Evolutionary conservation across 1,140 invertebrate species (phyloP).

Genomic region (Rhyacophila brunnea): DNA sequence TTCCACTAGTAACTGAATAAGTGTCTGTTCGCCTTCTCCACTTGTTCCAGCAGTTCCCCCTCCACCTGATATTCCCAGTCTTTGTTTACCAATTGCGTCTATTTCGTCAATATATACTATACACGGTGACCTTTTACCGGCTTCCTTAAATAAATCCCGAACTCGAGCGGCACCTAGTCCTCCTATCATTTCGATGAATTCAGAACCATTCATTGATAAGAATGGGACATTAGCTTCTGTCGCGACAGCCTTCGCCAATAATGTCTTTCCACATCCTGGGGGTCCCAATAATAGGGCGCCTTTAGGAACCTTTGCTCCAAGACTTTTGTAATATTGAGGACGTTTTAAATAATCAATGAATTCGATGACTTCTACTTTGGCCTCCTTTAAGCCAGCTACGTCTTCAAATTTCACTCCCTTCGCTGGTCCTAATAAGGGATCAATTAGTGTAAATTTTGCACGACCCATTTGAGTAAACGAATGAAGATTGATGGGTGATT

Average conservation of each 20-base stretch:
- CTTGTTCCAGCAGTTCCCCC: slow-evolving; percentile 52
- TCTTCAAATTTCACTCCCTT: slow-evolving; percentile 91
- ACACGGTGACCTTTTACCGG: slow-evolving; percentile 84
- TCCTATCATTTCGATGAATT: slow-evolving; percentile 59
- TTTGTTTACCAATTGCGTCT: slow-evolving; percentile 91
- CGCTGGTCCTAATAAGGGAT: slow-evolving; percentile 76
- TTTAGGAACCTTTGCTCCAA: slow-evolving; percentile 83
- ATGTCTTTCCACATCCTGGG: slow-evolving; percentile 77
- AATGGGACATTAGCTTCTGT: slow-evolving; percentile 62
- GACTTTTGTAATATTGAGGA: slow-evolving; percentile 83
- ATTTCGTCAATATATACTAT: slow-evolving; percentile 99
- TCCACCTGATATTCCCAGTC: slow-evolving; percentile 56
- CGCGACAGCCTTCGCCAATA: slow-evolving; percentile 73
- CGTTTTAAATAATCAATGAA: slow-evolving; percentile 97
- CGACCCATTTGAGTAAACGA: slow-evolving; percentile 74
- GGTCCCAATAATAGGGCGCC: slow-evolving; percentile 69
- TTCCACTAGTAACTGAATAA: slow-evolving; percentile 96
- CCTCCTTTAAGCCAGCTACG: slow-evolving; percentile 94
- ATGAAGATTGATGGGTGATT: slow-evolving; percentile 69
- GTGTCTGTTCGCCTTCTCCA: slow-evolving; percentile 91
- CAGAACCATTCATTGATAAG: slow-evolving; percentile 55
- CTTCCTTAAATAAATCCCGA: slow-evolving; percentile 88
- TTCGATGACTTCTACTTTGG: slow-evolving; percentile 96
- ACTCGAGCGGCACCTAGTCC: slow-evolving; percentile 56
- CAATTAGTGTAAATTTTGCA: slow-evolving; percentile 90